These are phyloP conservation scores for Phataginus tricuspis DNA, from an alignment of 2,797 vertebrate species.

Conservation along the genomic window DNA sequence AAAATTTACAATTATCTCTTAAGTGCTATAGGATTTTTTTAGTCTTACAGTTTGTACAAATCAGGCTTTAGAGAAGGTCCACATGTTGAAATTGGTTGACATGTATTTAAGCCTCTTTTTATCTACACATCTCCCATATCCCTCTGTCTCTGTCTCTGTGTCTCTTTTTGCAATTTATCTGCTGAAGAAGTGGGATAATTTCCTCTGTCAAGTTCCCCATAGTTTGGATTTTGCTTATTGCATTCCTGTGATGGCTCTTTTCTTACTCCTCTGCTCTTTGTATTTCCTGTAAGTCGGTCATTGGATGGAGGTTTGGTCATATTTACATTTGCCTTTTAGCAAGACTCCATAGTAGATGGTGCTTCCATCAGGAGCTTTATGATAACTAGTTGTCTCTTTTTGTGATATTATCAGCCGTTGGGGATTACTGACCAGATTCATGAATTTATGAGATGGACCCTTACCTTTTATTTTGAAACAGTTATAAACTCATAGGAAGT, in stretches of 20 bases:
- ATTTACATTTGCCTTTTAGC: background rate
- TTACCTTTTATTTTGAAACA: constrained; percentile 38
- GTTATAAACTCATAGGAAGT: background rate
- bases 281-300: background rate
- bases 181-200: background rate
- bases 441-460: background rate
- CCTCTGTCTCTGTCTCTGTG: background rate
- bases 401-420: background rate
- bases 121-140: background rate
- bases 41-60: background rate
- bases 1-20: background rate
- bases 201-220: background rate
- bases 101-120: background rate
- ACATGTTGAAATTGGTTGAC: background rate
- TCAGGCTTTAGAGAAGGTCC: background rate
- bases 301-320: background rate
- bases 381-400: background rate
- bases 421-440: background rate
- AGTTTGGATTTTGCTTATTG: background rate
- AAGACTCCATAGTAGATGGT: background rate
- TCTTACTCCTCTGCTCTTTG: background rate
- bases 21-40: background rate
- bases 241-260: background rate
- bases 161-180: background rate
- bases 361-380: background rate